Base-by-base conservation (phyloP, 2,113 vertebrate genomes). In the Poeciliopsis turrubarensis region DNA sequence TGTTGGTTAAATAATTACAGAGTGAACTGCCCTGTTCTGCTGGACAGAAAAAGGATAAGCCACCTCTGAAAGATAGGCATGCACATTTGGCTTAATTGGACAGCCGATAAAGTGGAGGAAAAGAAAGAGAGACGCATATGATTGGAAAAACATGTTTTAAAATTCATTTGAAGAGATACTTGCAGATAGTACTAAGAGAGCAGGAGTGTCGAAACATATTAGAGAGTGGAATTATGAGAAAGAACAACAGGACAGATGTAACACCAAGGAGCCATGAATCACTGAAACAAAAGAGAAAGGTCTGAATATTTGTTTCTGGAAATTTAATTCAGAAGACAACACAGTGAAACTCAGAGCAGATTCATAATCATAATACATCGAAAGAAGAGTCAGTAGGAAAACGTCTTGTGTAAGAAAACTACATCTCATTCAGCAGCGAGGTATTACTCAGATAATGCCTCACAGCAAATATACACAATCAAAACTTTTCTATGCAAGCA, bases 1-100 rank as follows among this genome's bases (percentile, higher is more conserved):
- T 72, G 82, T 79, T 73, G 65, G 74, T 32, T 77, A 62, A 86
- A 86, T 86, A 83, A 85, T 89, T 82, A 80, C 73, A 68, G 70
- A 72, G 73, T 72, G 60, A 82, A 68, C 73, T 73, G 75, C 73
- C 47, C 75, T 68, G 27, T n/a, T 7, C 69, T 75, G 77, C 75
- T 54, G 78, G 63, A 77, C 62, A 61, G 39, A 69, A 74, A 65
- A 69, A 74, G 68, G 68, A 34, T n/a, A 27, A n/a, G 67, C 47
- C 68, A 57, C 65, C 44, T 78, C 69, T 71, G 57, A 73, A 69
- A 77, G 78, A 74, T 29, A 65, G 68, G 75, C 72, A 75, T 72
- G 62, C 51, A 80, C 54, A 69, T 54, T 51, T 72, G 63, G 63
- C 83, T 67, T 47, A 83, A 75, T 66, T 71, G 12, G 79, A 17